These are phyloP conservation scores for Steatornis caripensis DNA, from an alignment of 2,113 vertebrate genomes.

Conservation along the genomic window DNA sequence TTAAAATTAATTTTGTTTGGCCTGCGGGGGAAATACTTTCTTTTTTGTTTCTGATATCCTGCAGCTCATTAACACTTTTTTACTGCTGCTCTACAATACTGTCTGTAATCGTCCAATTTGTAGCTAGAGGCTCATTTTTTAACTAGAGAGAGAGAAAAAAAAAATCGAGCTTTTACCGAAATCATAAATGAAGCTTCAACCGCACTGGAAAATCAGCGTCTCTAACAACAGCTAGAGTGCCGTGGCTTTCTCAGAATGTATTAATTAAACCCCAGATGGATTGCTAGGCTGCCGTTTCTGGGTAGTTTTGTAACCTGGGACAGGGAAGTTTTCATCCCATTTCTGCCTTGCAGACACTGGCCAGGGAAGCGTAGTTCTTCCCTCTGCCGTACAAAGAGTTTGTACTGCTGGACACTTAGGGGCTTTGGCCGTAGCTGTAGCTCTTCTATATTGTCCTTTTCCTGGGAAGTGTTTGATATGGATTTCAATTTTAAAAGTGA, in stretches of 20 bases:
- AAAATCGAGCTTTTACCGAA: constrained; percentile 21
- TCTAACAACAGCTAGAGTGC: not conserved
- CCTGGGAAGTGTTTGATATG: not conserved
- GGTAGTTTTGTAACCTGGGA: not conserved
- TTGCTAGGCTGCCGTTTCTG: not conserved
- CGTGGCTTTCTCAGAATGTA: not conserved
- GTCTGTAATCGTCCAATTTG: constrained; percentile 71
- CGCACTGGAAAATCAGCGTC: not conserved
- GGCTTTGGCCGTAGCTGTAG: not conserved
- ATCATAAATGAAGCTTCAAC: constrained; percentile 42
- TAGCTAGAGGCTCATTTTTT: constrained; percentile 72
- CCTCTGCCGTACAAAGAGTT: fast-evolving
- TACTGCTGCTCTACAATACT: constrained; percentile 55
- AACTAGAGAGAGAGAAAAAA: not conserved
- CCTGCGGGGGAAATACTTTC: constrained; percentile 72
- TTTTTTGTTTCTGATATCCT: constrained; percentile 73
- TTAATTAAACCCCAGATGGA: not conserved
- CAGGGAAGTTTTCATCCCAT: not conserved
- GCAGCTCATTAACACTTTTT: constrained; percentile 76
- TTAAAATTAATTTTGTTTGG: constrained; percentile 82
- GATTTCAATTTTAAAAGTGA: constrained; percentile 2
- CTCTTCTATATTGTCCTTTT: not conserved
- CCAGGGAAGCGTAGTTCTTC: not conserved
- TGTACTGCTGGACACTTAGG: not conserved
- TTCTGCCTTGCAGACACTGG: not conserved